Evolutionary conservation across 1,140 invertebrate species (phyloP), one percentile per base, ranked within the genome.

Genomic region (Adelges cooleyi): DNA sequence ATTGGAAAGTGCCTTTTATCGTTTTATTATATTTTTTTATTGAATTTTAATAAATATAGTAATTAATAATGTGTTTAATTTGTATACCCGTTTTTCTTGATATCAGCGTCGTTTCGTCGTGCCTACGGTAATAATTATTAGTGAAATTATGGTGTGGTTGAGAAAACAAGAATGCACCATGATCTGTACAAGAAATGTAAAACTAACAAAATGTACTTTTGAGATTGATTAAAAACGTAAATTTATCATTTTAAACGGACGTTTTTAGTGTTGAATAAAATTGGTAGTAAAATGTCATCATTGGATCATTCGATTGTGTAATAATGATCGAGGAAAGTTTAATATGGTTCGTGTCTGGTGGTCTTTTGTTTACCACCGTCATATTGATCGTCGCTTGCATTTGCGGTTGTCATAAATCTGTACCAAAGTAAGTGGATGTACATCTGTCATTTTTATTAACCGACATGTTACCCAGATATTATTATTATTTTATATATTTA

Each of bases 381-480:
- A 25, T 56, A 51, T 20, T 56, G 18, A 59, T 67, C 22, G n/a
- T 70, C 15, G 68, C 67, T 38, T 73, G 71, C 62, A 65, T 73
- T 20, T 73, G 72, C 50, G 71, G 71, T n/a, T 73, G 72, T 52
- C 66, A 70, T 20, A 73, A 72, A 46, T 71, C 66, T 50, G 62
- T 69, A 22, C 71, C 71, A 10, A 73, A 72, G 72, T 73, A 68
- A 70, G 71, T 66, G n/a, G 27, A 33, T 42, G n/a, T 67, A 18
- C 17, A 48, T 44, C 22, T 66, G 48, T n/a, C n/a, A n/a, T n/a
- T n/a, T n/a, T n/a, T n/a, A n/a, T n/a, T n/a, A n/a, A n/a, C n/a
- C n/a, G n/a, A n/a, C n/a, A n/a, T n/a, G n/a, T n/a, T n/a, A n/a
- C n/a, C n/a, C n/a, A n/a, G n/a, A n/a, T n/a, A n/a, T n/a, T n/a